Evolutionary conservation across 2,113 vertebrate genomes (phyloP).

Genomic region (Danionella cerebrum): DNA sequence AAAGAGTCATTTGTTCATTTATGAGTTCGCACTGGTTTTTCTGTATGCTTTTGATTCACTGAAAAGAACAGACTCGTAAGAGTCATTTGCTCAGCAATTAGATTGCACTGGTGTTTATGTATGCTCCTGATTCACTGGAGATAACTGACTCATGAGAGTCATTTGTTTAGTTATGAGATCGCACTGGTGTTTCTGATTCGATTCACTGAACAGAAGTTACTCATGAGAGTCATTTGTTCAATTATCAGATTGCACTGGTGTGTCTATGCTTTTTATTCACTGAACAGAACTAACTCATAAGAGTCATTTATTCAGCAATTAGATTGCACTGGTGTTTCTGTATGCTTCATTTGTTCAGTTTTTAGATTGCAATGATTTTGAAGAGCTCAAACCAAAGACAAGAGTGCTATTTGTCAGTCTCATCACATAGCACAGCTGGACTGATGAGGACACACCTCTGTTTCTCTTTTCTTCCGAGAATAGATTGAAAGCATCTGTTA

Average conservation of each 20-base stretch:
- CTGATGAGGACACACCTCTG: background rate
- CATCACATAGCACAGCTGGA: background rate
- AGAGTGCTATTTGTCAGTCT: background rate
- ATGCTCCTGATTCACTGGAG: background rate
- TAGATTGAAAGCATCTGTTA: conserved; percentile 22
- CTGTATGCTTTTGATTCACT: background rate
- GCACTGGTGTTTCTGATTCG: background rate
- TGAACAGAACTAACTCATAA: background rate
- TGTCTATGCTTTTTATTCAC: background rate
- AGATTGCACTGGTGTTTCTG: background rate
- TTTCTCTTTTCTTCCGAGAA: background rate
- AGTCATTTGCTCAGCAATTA: background rate
- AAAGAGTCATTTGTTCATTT: background rate
- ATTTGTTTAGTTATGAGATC: background rate
- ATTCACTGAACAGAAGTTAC: background rate
- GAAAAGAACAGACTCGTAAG: background rate
- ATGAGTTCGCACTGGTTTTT: rapidly evolving
- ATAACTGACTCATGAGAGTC: background rate
- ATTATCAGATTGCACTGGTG: background rate
- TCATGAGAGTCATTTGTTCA: background rate
- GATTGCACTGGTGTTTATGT: background rate
- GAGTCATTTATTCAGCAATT: background rate
- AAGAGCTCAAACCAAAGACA: no score
- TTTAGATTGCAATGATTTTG: no score
- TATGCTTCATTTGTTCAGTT: no score